Conservation (phyloP, 2,797 vertebrate species). For the Emydoidea blandingii region DNA sequence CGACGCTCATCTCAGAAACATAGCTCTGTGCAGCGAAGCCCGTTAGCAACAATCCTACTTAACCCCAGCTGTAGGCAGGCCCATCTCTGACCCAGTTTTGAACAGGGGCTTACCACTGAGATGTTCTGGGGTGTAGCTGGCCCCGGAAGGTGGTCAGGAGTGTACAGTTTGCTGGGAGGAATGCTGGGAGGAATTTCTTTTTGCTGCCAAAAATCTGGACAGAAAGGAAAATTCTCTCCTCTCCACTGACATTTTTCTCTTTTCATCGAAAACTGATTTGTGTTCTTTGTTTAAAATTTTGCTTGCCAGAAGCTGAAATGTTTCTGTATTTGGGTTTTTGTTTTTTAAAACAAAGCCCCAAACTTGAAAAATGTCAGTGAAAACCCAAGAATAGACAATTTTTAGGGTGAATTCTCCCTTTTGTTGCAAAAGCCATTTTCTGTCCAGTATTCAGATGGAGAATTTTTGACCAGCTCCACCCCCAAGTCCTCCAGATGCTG, state of each 20-base stretch:
- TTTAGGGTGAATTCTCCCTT: not conserved
- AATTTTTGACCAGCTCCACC: not conserved
- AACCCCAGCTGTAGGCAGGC: not conserved
- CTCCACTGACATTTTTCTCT: not conserved
- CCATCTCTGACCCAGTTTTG: not conserved
- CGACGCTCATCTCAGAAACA: not conserved
- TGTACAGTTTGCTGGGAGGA: not conserved
- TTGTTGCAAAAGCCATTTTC: not conserved
- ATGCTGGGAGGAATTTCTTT: not conserved
- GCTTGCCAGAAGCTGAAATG: not conserved
- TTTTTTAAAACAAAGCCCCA: not conserved
- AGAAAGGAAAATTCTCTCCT: not conserved
- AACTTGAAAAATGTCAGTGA: not conserved
- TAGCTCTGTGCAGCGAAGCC: not conserved
- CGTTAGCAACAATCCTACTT: not conserved
- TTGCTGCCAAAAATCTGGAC: not conserved
- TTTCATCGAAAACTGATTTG: not conserved
- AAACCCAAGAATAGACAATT: not conserved
- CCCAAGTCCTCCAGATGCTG: not conserved
- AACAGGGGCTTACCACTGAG: not conserved
- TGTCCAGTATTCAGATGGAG: not conserved
- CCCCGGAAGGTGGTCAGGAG: not conserved
- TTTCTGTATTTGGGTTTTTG: not conserved
- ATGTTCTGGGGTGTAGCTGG: not conserved
- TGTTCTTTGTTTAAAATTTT: not conserved